Percentiles rank a stretch among this genome's conserved stretches.
Evolutionary conservation across 2,888 invertebrate genomes (phyloP).

Genomic region (Lithophane leautieri): DNA sequence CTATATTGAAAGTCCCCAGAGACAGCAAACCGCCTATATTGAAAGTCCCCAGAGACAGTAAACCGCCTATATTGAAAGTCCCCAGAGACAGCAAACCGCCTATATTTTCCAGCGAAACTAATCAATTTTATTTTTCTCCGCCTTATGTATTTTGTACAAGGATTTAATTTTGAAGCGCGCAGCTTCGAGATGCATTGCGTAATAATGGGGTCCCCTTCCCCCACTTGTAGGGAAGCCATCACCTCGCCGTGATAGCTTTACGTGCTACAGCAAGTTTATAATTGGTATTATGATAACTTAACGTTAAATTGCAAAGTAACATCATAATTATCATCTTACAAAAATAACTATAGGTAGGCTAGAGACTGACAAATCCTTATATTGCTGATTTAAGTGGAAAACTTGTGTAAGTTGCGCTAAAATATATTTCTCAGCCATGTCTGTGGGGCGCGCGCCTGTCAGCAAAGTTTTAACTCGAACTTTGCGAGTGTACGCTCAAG

Average conservation of each 20-base stretch:
- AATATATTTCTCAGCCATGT: constrained; percentile 21
- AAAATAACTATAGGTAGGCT: constrained; percentile 4
- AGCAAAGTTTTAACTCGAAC: constrained; percentile 31
- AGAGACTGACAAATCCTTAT: not conserved
- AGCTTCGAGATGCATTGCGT: constrained; percentile 30
- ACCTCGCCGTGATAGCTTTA: constrained; percentile 19
- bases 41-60: constrained; percentile 25
- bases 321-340: not conserved
- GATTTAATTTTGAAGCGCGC: constrained; percentile 48
- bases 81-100: constrained; percentile 11
- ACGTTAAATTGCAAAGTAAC: constrained; percentile 4
- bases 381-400: constrained; percentile 22
- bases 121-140: constrained; percentile 51
- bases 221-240: constrained; percentile 14
- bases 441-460: constrained; percentile 6
- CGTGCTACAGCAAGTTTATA: constrained; percentile 29
- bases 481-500: constrained; percentile 35
- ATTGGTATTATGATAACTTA: constrained; percentile 20
- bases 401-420: constrained; percentile 30
- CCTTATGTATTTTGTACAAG: constrained; percentile 43
- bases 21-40: too few species aligned
- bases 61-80: constrained; percentile 44
- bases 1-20: constrained; percentile 33
- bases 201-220: constrained; percentile 23
- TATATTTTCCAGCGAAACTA: constrained; percentile 39